Percentiles rank a stretch among this genome's conserved stretches.
Conservation (phyloP, 1,140 invertebrate species). For the Saccostrea cuccullata region DNA sequence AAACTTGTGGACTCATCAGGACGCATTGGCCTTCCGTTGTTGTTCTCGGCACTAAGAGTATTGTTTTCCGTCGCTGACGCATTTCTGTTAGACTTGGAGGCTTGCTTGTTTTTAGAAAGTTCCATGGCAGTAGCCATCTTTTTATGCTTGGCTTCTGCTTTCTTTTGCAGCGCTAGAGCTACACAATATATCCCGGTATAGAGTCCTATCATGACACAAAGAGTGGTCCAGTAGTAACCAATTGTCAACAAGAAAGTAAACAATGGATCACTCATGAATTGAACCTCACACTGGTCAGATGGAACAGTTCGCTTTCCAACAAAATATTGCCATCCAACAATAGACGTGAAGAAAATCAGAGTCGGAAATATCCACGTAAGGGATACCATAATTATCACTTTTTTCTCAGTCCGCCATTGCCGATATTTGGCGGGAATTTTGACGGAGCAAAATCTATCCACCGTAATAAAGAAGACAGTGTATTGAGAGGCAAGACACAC, state of each 20-base stretch:
- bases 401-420: conserved; percentile 96
- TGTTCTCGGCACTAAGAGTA: conserved; percentile 60
- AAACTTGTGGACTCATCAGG: conserved; percentile 70
- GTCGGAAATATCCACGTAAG: conserved; percentile 98
- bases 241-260: conserved; percentile 99
- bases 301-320: conserved; percentile 86
- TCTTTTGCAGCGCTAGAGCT: conserved; percentile 98
- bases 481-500: conserved; percentile 99
- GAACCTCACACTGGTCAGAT: conserved; percentile 95
- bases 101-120: conserved; percentile 56
- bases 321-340: conserved; percentile 99
- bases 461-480: conserved; percentile 98
- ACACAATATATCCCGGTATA: conserved; percentile 99
- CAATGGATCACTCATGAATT: conserved; percentile 98
- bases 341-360: conserved; percentile 97
- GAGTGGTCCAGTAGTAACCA: conserved; percentile 97
- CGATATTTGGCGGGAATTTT: conserved; percentile 99
- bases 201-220: conserved; percentile 80
- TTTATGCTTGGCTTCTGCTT: conserved; percentile 86
- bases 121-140: conserved; percentile 81
- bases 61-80: conserved; percentile 52
- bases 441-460: conserved; percentile 99
- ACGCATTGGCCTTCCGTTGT: conserved; percentile 55
- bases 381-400: conserved; percentile 92
- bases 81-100: conserved; percentile 39